Evolutionary conservation across 2,113 vertebrate species (phyloP).

Genomic region (Serinus canaria): DNA sequence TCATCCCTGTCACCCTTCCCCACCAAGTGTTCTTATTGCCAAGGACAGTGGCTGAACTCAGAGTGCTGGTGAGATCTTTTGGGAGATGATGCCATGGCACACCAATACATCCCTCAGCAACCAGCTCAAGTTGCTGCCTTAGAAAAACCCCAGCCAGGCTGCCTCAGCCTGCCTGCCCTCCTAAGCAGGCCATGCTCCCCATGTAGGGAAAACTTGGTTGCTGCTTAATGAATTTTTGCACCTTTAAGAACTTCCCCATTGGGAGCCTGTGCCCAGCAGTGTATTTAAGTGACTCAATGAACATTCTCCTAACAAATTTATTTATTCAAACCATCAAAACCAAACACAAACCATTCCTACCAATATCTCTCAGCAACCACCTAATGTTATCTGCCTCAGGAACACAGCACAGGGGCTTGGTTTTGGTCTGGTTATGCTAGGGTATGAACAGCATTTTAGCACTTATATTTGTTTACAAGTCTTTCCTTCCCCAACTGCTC

Average conservation of each 20-base stretch:
- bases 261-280: not conserved
- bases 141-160: not conserved
- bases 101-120: not conserved
- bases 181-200: not conserved
- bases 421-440: not conserved
- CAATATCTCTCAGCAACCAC: not conserved
- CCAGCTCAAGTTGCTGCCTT: not conserved
- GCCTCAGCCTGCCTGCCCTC: not conserved
- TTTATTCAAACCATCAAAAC: not conserved
- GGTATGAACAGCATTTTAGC: not conserved
- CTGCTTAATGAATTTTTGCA: not conserved
- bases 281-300: not conserved
- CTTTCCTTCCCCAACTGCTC: not conserved
- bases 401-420: not conserved
- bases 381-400: not conserved
- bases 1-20: not conserved
- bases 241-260: not conserved
- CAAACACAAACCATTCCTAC: not conserved
- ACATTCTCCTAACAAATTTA: not conserved
- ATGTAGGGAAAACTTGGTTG: not conserved
- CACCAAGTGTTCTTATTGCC: not conserved
- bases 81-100: rapidly evolving
- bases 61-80: not conserved
- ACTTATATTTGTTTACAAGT: not conserved
- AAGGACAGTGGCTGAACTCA: rapidly evolving